Conservation (phyloP, 2,113 vertebrate species). For the Pterocles gutturalis region DNA sequence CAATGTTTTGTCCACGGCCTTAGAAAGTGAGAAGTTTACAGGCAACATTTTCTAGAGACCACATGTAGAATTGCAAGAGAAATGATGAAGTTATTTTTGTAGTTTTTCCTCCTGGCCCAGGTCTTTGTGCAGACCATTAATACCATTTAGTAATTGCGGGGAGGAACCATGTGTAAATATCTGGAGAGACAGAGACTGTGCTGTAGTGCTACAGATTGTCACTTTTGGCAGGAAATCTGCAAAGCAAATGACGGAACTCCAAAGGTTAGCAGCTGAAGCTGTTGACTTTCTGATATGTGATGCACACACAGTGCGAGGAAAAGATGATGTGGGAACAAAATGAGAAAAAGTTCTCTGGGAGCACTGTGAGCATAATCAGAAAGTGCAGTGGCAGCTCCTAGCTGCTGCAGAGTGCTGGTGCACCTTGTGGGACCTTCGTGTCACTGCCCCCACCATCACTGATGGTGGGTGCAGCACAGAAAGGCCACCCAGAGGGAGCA, state of each 20-base stretch:
- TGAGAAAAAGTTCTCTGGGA: conserved; percentile 38
- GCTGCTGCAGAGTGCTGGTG: background rate
- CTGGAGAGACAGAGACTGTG: background rate
- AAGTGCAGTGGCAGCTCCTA: background rate
- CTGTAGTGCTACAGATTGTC: background rate
- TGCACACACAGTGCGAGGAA: conserved; percentile 17
- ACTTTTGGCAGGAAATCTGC: background rate
- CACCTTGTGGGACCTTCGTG: background rate
- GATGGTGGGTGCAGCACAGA: background rate
- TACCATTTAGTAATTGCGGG: background rate
- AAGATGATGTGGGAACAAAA: conserved; percentile 45
- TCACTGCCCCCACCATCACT: background rate
- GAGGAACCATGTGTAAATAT: background rate
- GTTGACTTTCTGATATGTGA: conserved; percentile 45
- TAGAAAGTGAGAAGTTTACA: background rate
- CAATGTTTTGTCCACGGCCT: background rate
- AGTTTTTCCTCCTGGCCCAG: background rate
- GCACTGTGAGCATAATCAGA: background rate
- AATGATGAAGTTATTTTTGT: background rate
- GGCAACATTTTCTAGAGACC: background rate
- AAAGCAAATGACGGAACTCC: conserved; percentile 22
- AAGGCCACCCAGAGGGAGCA: conserved; percentile 54
- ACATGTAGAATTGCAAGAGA: background rate
- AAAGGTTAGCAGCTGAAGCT: conserved; percentile 43
- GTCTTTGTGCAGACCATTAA: background rate